phyloP scores from a whole-genome alignment of 2,797 vertebrate species.

The Merluccius polli region DNA sequence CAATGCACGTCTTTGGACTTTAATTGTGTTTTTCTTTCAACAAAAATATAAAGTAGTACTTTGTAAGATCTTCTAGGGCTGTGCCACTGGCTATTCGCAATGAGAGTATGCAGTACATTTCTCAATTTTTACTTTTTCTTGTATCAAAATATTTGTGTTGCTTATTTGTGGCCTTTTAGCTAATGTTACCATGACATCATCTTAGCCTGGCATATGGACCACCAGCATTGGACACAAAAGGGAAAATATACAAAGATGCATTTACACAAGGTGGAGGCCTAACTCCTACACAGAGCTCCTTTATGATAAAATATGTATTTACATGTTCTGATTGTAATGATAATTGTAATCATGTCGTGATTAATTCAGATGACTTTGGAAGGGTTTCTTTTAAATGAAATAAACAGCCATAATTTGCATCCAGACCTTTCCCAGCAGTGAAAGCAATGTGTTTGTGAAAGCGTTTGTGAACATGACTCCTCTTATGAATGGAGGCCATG shows the following conservation, averaged over 20 bases:
- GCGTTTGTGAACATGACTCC: constrained; percentile 18
- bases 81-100: neutral
- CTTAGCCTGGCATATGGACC: neutral
- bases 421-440: neutral
- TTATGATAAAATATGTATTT: neutral
- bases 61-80: neutral
- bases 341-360: neutral
- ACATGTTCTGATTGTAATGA: neutral
- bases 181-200: neutral
- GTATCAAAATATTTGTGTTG: neutral
- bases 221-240: neutral
- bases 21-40: neutral
- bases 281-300: neutral
- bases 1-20: neutral
- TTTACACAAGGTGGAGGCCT: neutral
- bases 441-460: constrained; percentile 6
- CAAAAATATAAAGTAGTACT: neutral
- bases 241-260: neutral
- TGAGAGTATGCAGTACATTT: neutral
- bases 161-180: neutral
- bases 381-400: neutral
- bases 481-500: constrained; percentile 31
- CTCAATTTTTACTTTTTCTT: neutral
- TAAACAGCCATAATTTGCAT: neutral
- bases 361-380: neutral